Evolutionary conservation across 2,113 vertebrate genomes (phyloP).

Genomic region (Pseudopipra pipra): DNA sequence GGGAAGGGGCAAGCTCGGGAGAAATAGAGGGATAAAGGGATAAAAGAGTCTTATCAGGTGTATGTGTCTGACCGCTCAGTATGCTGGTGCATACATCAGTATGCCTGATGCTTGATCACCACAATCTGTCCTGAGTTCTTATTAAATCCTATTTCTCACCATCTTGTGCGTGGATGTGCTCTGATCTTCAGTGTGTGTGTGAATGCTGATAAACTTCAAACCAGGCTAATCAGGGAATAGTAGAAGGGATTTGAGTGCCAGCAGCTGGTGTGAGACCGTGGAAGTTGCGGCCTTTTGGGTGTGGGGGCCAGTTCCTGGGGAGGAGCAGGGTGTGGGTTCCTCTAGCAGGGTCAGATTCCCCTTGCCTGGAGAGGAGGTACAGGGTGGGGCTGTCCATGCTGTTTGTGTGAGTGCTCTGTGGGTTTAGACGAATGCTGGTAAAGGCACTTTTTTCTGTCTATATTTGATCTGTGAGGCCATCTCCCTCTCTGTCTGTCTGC

Average conservation of each 20-base stretch:
- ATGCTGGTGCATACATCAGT: background rate
- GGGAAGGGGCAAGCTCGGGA: background rate
- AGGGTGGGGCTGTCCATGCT: background rate
- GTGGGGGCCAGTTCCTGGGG: background rate
- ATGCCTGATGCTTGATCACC: background rate
- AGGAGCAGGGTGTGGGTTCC: background rate
- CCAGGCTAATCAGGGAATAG: background rate
- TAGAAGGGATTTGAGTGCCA: background rate
- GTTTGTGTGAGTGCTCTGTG: background rate
- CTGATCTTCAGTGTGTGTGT: background rate
- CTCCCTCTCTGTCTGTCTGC: background rate
- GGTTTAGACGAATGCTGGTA: background rate
- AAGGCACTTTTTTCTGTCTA: background rate
- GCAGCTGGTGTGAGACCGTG: background rate
- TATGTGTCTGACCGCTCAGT: background rate
- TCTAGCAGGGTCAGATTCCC: background rate
- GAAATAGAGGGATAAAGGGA: background rate
- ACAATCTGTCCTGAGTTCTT: background rate
- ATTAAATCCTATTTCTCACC: background rate
- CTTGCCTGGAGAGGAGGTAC: background rate
- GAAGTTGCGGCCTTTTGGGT: background rate
- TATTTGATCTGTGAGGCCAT: background rate
- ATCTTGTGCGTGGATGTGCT: rapidly evolving
- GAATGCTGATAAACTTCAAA: background rate
- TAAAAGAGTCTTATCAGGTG: background rate